These are phyloP conservation scores for Muscicapa adusta DNA, from an alignment of 2,113 vertebrate species.

Conservation along the genomic window DNA sequence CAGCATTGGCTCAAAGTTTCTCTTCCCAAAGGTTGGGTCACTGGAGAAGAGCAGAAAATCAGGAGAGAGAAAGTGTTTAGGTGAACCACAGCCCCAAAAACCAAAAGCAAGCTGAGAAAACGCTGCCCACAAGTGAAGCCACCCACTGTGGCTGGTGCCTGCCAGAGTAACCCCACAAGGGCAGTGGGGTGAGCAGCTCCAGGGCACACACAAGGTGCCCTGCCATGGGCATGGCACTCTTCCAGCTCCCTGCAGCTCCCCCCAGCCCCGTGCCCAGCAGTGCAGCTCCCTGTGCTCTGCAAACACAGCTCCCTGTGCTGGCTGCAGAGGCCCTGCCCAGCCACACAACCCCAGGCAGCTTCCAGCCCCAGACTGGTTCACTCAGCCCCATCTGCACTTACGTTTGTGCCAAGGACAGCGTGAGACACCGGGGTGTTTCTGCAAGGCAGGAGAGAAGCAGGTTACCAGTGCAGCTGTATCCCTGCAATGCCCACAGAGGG, in stretches of 20 bases:
- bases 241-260: not conserved
- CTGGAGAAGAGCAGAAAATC: conserved; percentile 35
- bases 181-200: not conserved
- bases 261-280: not conserved
- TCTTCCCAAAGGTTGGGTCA: conserved; percentile 74
- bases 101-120: not conserved
- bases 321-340: not conserved
- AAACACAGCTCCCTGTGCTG: not conserved
- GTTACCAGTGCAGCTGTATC: not conserved
- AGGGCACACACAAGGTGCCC: not conserved
- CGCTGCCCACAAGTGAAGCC: not conserved
- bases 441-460: conserved; percentile 68
- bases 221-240: not conserved
- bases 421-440: conserved; percentile 75
- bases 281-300: not conserved
- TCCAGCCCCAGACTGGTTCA: not conserved
- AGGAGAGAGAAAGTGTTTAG: not conserved
- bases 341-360: not conserved
- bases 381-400: conserved; percentile 47
- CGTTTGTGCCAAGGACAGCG: conserved; percentile 77
- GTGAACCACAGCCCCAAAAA: not conserved
- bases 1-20: conserved; percentile 87
- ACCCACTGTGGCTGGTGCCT: not conserved
- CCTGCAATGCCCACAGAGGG: not conserved
- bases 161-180: fast-evolving